These are phyloP conservation scores for Pungitius pungitius DNA, from an alignment of 2,113 vertebrate genomes.

Conservation along the genomic window DNA sequence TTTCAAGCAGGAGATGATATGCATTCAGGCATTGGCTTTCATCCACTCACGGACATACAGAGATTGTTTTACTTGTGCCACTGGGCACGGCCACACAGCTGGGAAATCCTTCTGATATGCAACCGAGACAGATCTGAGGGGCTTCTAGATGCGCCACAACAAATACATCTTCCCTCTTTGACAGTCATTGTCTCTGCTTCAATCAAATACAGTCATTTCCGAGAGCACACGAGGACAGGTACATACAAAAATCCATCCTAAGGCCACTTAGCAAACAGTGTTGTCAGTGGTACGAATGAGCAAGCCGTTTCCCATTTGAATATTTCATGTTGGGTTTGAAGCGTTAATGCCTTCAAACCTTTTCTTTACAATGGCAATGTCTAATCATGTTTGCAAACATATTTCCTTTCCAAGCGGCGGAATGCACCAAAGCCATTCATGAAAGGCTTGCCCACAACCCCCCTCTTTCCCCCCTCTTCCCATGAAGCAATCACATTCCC, in stretches of 20 bases:
- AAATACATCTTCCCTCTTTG: slow-evolving; percentile 31
- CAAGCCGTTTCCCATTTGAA: slow-evolving; percentile 34
- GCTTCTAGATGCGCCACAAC: slow-evolving; percentile 27
- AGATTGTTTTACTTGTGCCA: slow-evolving; percentile 31
- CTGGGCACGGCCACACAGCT: slow-evolving; percentile 39
- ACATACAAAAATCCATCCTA: slow-evolving; percentile 33
- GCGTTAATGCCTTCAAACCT: slow-evolving; percentile 18
- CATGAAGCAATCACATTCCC: slow-evolving; percentile 45
- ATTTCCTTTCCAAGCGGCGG: slow-evolving; percentile 14
- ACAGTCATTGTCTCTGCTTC: slow-evolving; percentile 37
- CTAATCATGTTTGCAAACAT: slow-evolving; percentile 25
- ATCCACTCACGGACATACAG: slow-evolving; percentile 19
- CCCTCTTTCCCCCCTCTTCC: slow-evolving; percentile 9
- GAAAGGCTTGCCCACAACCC: slow-evolving; percentile 24
- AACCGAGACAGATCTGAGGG: slow-evolving; percentile 53
- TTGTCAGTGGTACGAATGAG: slow-evolving; percentile 23
- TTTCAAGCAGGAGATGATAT: slow-evolving; percentile 21
- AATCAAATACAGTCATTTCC: slow-evolving; percentile 33
- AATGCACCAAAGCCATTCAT: not conserved
- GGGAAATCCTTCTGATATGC: slow-evolving; percentile 56
- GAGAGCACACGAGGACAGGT: slow-evolving; percentile 24
- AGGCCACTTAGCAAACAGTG: slow-evolving; percentile 46
- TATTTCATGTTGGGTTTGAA: slow-evolving; percentile 42
- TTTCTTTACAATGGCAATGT: slow-evolving; percentile 10
- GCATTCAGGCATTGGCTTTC: slow-evolving; percentile 8